phyloP scores from a whole-genome alignment of 2,888 invertebrate species.

The Tiliacea aurago region DNA sequence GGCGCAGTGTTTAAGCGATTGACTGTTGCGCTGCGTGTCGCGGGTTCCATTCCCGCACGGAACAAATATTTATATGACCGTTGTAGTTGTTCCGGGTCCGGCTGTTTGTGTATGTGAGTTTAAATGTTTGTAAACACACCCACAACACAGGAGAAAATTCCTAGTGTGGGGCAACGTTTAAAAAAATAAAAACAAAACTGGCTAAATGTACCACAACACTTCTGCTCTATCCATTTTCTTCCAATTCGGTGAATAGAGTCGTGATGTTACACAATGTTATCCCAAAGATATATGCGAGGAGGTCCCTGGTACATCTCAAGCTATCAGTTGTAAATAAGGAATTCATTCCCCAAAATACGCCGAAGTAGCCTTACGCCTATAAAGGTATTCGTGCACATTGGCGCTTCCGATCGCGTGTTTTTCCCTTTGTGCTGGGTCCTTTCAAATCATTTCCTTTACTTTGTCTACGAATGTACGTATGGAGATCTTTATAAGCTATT shows the following conservation, averaged over 20 bases:
- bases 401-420: background rate
- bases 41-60: too few relatives aligned
- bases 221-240: background rate
- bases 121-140: too few relatives aligned
- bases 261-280: background rate
- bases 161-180: too few relatives aligned
- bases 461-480: background rate
- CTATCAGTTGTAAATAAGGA: background rate
- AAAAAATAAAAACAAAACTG: too few relatives aligned
- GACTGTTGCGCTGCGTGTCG: too few relatives aligned
- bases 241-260: background rate
- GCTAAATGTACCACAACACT: background rate
- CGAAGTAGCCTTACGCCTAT: too few relatives aligned
- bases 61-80: too few relatives aligned
- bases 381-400: constrained; percentile 11
- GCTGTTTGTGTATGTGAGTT: too few relatives aligned
- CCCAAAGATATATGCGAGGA: constrained; percentile 1
- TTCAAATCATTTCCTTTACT: background rate
- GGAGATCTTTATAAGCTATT: background rate
- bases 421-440: background rate
- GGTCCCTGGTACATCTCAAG: background rate
- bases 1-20: too few relatives aligned
- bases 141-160: too few relatives aligned
- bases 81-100: too few relatives aligned
- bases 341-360: constrained; percentile 2